A percentile compares a stretch with the other conserved stretches of the same genome.
phyloP scores from a whole-genome alignment of 2,113 vertebrate species.

The Cyanoramphus novaezelandiae region DNA sequence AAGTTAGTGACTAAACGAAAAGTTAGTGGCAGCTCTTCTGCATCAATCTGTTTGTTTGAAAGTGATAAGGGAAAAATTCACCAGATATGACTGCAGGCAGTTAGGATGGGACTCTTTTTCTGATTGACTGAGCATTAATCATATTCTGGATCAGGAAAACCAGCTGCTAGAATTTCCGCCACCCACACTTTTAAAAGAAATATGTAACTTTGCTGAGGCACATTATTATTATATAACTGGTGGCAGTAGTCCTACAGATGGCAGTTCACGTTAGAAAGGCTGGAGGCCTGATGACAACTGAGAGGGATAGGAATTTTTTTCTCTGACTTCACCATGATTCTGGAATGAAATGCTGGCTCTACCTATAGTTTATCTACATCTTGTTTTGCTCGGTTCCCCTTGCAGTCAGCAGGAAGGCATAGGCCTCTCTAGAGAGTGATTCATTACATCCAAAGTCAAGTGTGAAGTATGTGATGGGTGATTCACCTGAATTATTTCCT shows the following conservation, averaged over 20 bases:
- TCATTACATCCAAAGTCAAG: not conserved
- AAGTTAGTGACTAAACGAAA: not conserved
- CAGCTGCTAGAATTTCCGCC: not conserved
- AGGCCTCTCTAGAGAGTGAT: not conserved
- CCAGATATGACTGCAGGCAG: not conserved
- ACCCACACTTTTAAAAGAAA: not conserved
- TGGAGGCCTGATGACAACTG: not conserved
- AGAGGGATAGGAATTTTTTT: not conserved
- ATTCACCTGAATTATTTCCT: constrained; percentile 19
- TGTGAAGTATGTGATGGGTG: not conserved
- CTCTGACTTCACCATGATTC: not conserved
- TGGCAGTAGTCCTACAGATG: not conserved
- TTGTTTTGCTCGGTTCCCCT: not conserved
- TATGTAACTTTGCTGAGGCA: not conserved
- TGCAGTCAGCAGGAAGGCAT: not conserved
- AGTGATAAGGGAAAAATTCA: not conserved
- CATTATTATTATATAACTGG: not conserved
- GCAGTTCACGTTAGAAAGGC: not conserved
- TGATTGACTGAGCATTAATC: not conserved
- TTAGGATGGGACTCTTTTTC: not conserved
- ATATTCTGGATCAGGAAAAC: not conserved
- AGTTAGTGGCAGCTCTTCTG: not conserved
- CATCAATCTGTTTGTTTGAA: not conserved
- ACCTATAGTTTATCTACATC: not conserved
- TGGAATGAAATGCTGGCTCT: not conserved